These are phyloP conservation scores for Drosophila neoperkinsi DNA, from an alignment of 2,888 invertebrate genomes.

Conservation along the genomic window DNA sequence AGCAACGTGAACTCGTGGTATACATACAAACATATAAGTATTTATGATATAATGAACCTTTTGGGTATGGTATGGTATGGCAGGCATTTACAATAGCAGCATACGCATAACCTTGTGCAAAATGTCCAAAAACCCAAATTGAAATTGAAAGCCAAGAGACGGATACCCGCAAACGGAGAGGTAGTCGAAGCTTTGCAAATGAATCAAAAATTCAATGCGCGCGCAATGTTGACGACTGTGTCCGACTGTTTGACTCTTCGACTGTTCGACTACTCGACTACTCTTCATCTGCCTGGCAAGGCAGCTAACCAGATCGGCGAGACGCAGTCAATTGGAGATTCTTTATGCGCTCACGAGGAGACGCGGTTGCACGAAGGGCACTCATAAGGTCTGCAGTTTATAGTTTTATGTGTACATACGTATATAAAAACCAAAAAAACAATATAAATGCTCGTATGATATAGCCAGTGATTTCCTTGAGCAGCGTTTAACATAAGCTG, in stretches of 20 bases:
- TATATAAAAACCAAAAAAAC: not conserved
- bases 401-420: conserved; percentile 6
- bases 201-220: conserved; percentile 78
- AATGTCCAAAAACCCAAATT: conserved; percentile 55
- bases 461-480: conserved; percentile 64
- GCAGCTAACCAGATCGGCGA: conserved; percentile 44
- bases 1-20: conserved; percentile 30
- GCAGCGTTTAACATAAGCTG: conserved; percentile 55
- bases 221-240: conserved; percentile 52
- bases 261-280: conserved; percentile 32
- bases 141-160: conserved; percentile 21
- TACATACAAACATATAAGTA: conserved; percentile 31
- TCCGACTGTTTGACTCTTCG: conserved; percentile 44
- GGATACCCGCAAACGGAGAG: conserved; percentile 24
- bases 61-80: conserved; percentile 28
- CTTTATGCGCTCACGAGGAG: conserved; percentile 57
- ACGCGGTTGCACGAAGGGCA: conserved; percentile 63
- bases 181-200: conserved; percentile 43
- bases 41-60: conserved; percentile 70
- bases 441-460: conserved; percentile 21
- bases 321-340: conserved; percentile 70
- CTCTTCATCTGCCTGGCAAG: not conserved
- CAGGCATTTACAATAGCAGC: conserved; percentile 63
- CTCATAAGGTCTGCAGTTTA: conserved; percentile 74
- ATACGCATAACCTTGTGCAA: conserved; percentile 74